These are phyloP conservation scores for Montipora efflorescens DNA, from an alignment of 64 coral and sea anemone genomes.

Conservation along the genomic window DNA sequence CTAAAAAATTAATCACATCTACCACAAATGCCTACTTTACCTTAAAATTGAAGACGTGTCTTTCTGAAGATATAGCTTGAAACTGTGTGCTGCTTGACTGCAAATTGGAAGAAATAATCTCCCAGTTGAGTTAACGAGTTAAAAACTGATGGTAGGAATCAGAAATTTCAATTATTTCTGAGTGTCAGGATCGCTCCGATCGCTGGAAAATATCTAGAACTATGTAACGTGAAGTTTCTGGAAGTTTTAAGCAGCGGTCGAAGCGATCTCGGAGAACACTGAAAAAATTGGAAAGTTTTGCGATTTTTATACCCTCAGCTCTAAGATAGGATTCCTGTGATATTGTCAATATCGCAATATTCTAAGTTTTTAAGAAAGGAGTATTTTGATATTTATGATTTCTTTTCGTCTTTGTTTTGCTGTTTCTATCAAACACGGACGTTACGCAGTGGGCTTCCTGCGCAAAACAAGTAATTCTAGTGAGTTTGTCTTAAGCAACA, in stretches of 20 bases:
- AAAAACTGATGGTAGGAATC: background rate
- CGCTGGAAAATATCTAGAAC: constrained; percentile 2
- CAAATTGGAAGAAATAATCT: too few relatives aligned
- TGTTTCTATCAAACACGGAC: constrained; percentile 1
- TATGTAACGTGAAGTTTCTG: background rate
- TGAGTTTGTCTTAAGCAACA: background rate
- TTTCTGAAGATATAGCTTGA: background rate
- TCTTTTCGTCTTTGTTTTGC: background rate
- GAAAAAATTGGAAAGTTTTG: background rate
- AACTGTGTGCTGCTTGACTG: background rate
- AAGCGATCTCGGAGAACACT: constrained; percentile 1
- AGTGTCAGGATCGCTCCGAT: background rate
- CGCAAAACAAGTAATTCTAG: background rate
- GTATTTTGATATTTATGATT: background rate
- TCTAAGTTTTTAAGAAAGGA: background rate
- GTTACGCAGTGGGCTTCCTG: background rate
- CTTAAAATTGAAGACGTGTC: background rate
- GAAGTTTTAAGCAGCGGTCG: background rate
- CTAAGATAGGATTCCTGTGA: background rate
- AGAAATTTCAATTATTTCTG: background rate
- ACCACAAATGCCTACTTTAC: background rate
- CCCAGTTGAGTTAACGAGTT: background rate
- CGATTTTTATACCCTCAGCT: background rate
- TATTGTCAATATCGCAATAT: constrained; percentile 1
- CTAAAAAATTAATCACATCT: background rate